Conservation (phyloP, 2,797 vertebrate genomes). For the Artibeus jamaicensis region DNA sequence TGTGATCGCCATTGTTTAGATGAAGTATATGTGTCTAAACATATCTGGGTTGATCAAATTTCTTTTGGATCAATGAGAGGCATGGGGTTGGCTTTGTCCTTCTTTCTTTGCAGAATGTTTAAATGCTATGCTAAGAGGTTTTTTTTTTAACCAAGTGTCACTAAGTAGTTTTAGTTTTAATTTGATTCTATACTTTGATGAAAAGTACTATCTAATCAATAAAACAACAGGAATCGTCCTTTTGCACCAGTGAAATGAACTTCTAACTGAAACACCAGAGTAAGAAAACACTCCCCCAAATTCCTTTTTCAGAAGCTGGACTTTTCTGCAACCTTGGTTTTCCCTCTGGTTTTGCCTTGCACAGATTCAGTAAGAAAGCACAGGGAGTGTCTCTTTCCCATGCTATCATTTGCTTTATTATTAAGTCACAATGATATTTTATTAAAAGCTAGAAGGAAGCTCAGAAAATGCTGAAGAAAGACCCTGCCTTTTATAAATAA, state of each 20-base stretch:
- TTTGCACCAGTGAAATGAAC: slow-evolving; percentile 46
- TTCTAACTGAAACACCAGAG: slow-evolving; percentile 53
- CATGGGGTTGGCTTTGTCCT: slow-evolving; percentile 57
- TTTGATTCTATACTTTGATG: slow-evolving; percentile 37
- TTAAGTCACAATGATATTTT: slow-evolving; percentile 72
- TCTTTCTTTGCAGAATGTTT: slow-evolving; percentile 49
- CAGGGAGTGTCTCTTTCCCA: slow-evolving; percentile 38
- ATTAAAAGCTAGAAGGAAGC: slow-evolving; percentile 74
- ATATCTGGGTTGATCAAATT: slow-evolving; percentile 22
- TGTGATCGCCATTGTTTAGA: slow-evolving; percentile 45
- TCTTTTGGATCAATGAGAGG: slow-evolving; percentile 62
- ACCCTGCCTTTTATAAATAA: slow-evolving; percentile 70
- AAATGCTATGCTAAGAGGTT: background rate
- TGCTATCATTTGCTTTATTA: slow-evolving; percentile 20
- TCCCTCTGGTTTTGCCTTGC: background rate
- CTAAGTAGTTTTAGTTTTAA: slow-evolving; percentile 50
- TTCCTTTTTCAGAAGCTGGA: background rate
- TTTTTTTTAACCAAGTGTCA: slow-evolving; percentile 14
- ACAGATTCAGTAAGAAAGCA: slow-evolving; percentile 45
- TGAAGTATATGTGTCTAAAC: slow-evolving; percentile 7
- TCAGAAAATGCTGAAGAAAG: slow-evolving; percentile 72
- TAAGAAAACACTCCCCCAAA: background rate
- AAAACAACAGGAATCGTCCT: slow-evolving; percentile 40
- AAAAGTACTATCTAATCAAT: slow-evolving; percentile 52
- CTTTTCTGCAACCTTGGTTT: slow-evolving; percentile 29